phyloP scores from a whole-genome alignment of 2,888 invertebrate genomes.

The Acanthacorydalis orientalis region DNA sequence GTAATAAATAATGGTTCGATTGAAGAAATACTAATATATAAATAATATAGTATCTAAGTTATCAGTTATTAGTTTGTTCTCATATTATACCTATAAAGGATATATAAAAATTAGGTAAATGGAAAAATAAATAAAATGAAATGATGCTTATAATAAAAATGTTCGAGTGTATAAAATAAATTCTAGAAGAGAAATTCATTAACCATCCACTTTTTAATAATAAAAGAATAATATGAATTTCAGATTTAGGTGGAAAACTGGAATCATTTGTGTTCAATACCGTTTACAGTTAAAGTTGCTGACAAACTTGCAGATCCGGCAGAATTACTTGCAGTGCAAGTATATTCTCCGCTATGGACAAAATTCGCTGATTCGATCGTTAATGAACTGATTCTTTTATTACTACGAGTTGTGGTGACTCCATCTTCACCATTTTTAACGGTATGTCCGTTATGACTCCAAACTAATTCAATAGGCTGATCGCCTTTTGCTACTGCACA shows the following conservation, averaged over 20 bases:
- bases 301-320: conserved; percentile 38
- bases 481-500: conserved; percentile 65
- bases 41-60: too few species aligned
- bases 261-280: conserved; percentile 16
- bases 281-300: conserved; percentile 35
- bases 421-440: conserved; percentile 31
- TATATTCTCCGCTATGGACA: conserved; percentile 42
- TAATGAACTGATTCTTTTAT: conserved; percentile 43
- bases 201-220: too few species aligned
- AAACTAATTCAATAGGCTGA: conserved; percentile 54
- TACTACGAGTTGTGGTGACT: conserved; percentile 35
- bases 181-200: too few species aligned
- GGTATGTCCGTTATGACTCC: conserved; percentile 39
- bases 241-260: neutral
- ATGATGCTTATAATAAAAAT: too few species aligned
- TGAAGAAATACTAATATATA: too few species aligned
- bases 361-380: conserved; percentile 44
- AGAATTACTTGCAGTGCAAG: conserved; percentile 40
- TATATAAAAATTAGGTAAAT: too few species aligned
- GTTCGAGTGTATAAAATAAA: too few species aligned
- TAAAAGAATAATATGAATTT: neutral
- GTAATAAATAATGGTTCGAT: too few species aligned
- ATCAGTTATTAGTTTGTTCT: too few species aligned
- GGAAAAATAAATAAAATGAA: too few species aligned
- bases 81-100: too few species aligned